phyloP scores from a whole-genome alignment of 30 jellyfish, hydroid and myxozoan genomes.

The Rhopilema esculentum region DNA sequence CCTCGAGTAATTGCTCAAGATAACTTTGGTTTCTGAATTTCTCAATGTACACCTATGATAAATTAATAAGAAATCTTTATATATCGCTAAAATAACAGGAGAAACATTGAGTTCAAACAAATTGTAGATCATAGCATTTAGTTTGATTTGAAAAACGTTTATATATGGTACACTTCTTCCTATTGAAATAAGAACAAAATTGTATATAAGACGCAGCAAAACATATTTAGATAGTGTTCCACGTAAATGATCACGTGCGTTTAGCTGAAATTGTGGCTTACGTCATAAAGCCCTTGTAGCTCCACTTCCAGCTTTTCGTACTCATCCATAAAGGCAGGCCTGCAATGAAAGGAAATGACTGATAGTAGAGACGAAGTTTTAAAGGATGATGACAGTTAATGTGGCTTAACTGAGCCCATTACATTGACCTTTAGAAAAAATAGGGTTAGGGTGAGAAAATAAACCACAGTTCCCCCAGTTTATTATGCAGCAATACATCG shows the following conservation, averaged over 20 bases:
- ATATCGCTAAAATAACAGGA: not conserved
- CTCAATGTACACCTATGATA: constrained; percentile 81
- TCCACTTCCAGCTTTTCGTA: constrained; percentile 89
- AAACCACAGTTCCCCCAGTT: no score
- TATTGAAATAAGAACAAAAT: no score
- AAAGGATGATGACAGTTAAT: not conserved
- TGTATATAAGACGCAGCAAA: no score
- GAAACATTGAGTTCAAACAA: constrained; percentile 3
- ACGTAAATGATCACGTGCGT: not conserved
- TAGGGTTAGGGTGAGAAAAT: no score
- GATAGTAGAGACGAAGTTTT: not conserved
- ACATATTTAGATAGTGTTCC: no score
- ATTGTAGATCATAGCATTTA: not conserved
- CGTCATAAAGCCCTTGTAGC: constrained; percentile 86
- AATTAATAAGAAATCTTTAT: not conserved
- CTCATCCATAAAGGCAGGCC: constrained; percentile 99
- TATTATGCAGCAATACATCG: no score
- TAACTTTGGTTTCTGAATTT: constrained; percentile 89
- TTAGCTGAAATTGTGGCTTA: not conserved
- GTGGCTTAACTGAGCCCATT: not conserved
- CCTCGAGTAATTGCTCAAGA: constrained; percentile 90
- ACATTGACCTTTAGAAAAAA: not conserved
- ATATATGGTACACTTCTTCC: no score
- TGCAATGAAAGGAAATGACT: not conserved
- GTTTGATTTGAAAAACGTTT: no score